These are phyloP conservation scores for Rosalia funebris DNA, from an alignment of 2,888 invertebrate genomes.

Conservation along the genomic window DNA sequence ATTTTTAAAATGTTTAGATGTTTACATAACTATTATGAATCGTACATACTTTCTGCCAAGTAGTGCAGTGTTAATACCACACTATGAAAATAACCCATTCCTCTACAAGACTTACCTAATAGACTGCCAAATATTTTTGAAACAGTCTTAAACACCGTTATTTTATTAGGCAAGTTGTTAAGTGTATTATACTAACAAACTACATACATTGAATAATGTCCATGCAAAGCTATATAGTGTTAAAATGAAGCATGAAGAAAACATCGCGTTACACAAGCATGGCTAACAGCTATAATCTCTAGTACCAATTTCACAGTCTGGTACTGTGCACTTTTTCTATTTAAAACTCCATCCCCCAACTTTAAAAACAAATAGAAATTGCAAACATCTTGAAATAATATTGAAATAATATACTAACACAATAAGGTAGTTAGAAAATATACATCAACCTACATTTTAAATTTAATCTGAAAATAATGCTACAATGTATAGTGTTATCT, in stretches of 20 bases:
- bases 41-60: too few relatives aligned
- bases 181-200: too few relatives aligned
- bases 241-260: conserved; percentile 16
- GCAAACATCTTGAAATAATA: conserved; percentile 17
- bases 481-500: conserved; percentile 12
- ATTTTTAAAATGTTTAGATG: too few relatives aligned
- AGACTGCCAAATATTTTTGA: too few relatives aligned
- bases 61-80: too few relatives aligned
- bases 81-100: too few relatives aligned
- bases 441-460: conserved; percentile 11
- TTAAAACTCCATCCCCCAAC: conserved; percentile 25
- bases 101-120: too few relatives aligned
- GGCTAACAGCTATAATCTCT: conserved; percentile 16
- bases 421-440: conserved; percentile 14
- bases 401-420: conserved; percentile 10
- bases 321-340: neutral
- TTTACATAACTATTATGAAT: too few relatives aligned
- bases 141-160: too few relatives aligned
- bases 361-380: conserved; percentile 6
- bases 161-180: too few relatives aligned
- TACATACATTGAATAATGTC: too few relatives aligned
- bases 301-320: neutral
- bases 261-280: conserved; percentile 11
- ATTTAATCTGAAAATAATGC: conserved; percentile 15
- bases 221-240: conserved; percentile 7